Base-by-base conservation (phyloP, 2,113 vertebrate species). In the Xenotilapia caudafasciata region DNA sequence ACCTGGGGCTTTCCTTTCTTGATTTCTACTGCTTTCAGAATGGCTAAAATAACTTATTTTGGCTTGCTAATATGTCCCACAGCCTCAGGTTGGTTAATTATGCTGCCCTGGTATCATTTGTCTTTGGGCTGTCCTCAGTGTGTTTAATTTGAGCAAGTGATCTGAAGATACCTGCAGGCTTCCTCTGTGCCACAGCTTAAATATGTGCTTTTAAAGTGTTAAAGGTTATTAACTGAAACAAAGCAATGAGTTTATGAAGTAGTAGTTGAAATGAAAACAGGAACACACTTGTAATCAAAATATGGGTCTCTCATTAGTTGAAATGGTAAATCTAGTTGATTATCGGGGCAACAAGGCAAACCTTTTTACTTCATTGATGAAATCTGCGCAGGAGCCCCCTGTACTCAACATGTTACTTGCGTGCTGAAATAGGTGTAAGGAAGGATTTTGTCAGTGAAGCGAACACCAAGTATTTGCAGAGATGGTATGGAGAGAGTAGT, bases 161-260 rank as follows among this genome's bases (percentile, higher is more conserved):
- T 93, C 87, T 87, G 49, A n/a, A 88, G 84, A 90, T 85, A 92
- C 86, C 95, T 45, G 49, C 82, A 45, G 92, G 93, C 88, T n/a
- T 75, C 54, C 17, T 92, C 62, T 89, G 87, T 28, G 40, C 86
- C 84, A 38, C 86, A 9, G 58, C 84, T 89, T 81, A 89, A 83
- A 92, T 54, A 58, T n/a, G 17, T 42, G 83, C 53, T 79, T 91
- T 86, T 87, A 68, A 84, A 89, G 88, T 55, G 79, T 89, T 79
- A 90, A 90, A 84, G 89, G 81, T 91, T 91, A 92, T 95, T 93
- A 86, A 93, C 88, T 81, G 58, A 82, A 89, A 89, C 49, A 68
- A 86, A 83, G 54, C 83, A 56, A 65, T 53, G 60, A 6, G 79
- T 26, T 83, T 90, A 51, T 82, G 83, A 79, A 10, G 83, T 70